Conservation (phyloP, 2,888 invertebrate genomes). For the Philopedon plagiatum region DNA sequence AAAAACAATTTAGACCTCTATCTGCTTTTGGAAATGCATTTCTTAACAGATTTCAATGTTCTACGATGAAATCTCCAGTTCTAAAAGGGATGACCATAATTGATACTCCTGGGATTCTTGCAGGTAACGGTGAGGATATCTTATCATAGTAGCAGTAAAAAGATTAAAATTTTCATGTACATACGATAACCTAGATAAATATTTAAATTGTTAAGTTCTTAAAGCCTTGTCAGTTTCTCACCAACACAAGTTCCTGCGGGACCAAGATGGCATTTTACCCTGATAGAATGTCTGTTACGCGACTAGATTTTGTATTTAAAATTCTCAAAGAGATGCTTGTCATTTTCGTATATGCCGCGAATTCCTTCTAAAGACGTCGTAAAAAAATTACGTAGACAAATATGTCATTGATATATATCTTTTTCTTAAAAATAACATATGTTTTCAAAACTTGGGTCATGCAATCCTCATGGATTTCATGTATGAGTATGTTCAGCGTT, state of each 20-base stretch:
- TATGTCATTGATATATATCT: too few relatives aligned
- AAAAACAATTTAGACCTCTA: constrained; percentile 94
- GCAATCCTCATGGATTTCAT: too few relatives aligned
- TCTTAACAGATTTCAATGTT: constrained; percentile 97
- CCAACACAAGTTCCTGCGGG: not conserved
- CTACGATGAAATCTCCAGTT: constrained; percentile 89
- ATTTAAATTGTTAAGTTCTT: too few relatives aligned
- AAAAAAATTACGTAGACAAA: not conserved
- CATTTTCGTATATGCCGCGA: not conserved
- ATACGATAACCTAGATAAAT: too few relatives aligned
- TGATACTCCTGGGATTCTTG: constrained; percentile 93
- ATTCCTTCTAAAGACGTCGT: not conserved
- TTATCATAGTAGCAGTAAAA: too few relatives aligned
- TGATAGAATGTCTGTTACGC: not conserved
- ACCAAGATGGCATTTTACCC: not conserved
- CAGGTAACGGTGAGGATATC: too few relatives aligned
- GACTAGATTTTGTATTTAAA: not conserved
- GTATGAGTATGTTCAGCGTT: too few relatives aligned
- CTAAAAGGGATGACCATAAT: constrained; percentile 95
- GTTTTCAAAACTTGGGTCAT: not conserved
- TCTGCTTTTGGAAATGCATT: constrained; percentile 99
- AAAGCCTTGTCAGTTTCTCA: too few relatives aligned
- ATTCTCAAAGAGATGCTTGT: constrained; percentile 13
- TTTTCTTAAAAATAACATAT: not conserved
- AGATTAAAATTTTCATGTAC: too few relatives aligned